Evolutionary conservation across 2,797 vertebrate genomes (phyloP), one percentile per base, ranked within the genome.

Genomic region (Anolis apletophallus): DNA sequence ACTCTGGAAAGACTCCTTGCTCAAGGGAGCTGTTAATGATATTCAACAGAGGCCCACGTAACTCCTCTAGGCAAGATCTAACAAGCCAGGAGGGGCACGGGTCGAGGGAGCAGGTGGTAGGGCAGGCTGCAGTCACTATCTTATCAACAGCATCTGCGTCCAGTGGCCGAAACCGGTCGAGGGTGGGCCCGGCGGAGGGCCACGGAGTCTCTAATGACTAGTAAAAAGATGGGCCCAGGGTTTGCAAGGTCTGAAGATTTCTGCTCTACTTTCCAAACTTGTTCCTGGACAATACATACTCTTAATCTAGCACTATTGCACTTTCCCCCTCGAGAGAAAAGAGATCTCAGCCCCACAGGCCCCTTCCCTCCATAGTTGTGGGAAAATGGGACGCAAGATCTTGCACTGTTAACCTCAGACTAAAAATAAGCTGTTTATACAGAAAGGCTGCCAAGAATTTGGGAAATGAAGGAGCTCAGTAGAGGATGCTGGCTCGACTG

Each of bases 401-500:
- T 97, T 97, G 96, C 97, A 95, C 96, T 96, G 97, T 97, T 97
- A 97, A 97, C 97, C 96, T 83, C 97, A 78, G 52, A 96, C 97
- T 98, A 97, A 98, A 98, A 98, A 98, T 98, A 98, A 95, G 91
- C 94, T 96, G 96, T 97, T 98, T 97, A 97, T 95, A 95, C 94
- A 97, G 93, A 36, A 93, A 94, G 95, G 95, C 94, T 96, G 97
- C 97, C 97, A 97, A 98, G 96, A 97, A 97, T 96, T 96, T 96
- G 96, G 96, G 95, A 96, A 96, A 95, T 92, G 96, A 95, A 94
- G 81, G 94, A 95, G 94, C 91, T 92, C 95, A 91, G 95, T 94
- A 93, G 94, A 95, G 95, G 94, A 95, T 94, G 92, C 89, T 94
- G 96, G 94, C 92, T 86, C 86, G 73, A 73, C 75, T 54, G 81